These are phyloP conservation scores for Dolichopus griseipennis DNA, from an alignment of 2,888 invertebrate genomes.

Conservation along the genomic window DNA sequence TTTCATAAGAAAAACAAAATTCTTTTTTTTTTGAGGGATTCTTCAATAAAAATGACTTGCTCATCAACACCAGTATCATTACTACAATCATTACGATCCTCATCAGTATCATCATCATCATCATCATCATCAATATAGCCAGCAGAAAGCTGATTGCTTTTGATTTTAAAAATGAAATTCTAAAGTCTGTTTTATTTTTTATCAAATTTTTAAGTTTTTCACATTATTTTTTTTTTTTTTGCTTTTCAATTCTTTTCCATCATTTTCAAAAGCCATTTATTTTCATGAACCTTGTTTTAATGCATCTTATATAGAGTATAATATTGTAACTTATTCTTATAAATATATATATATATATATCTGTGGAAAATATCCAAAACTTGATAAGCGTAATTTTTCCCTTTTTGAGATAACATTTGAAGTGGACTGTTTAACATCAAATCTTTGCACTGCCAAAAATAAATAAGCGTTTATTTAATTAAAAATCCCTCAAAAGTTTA, in stretches of 20 bases:
- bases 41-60: conserved; percentile 1
- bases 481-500: too few species aligned
- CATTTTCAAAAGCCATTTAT: neutral
- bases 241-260: neutral
- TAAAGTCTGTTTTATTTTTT: neutral
- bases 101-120: neutral
- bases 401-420: too few species aligned
- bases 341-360: too few species aligned
- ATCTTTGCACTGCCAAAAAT: too few species aligned
- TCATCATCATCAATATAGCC: neutral
- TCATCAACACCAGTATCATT: neutral
- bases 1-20: neutral
- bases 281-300: neutral
- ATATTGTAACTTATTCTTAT: too few species aligned
- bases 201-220: too few species aligned
- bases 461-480: too few species aligned
- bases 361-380: too few species aligned
- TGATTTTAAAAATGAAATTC: neutral
- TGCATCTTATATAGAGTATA: neutral
- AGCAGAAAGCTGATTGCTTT: neutral
- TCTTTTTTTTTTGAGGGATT: neutral
- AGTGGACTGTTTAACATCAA: too few species aligned
- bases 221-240: neutral
- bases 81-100: neutral
- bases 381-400: too few species aligned